phyloP scores from a whole-genome alignment of 92 coral and sea anemone genomes.

The Umimayanthus chanpuru region DNA sequence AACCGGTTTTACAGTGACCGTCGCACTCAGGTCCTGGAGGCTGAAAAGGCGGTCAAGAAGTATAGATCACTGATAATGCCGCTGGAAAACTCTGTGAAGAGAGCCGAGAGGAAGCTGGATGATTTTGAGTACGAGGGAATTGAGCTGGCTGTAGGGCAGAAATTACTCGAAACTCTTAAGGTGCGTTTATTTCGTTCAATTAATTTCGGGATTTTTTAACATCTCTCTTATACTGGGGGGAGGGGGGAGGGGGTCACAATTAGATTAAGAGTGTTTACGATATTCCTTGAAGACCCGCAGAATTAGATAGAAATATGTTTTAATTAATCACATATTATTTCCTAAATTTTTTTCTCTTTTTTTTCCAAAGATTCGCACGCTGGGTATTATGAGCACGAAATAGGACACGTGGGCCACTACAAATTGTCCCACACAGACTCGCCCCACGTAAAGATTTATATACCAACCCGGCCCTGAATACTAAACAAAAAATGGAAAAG shows the following conservation, averaged over 20 bases:
- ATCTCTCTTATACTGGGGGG: too few relatives aligned
- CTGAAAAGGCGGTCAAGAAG: conserved; percentile 82
- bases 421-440: too few relatives aligned
- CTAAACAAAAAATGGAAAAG: too few relatives aligned
- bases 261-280: too few relatives aligned
- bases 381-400: too few relatives aligned
- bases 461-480: too few relatives aligned
- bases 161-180: conserved; percentile 65
- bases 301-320: neutral
- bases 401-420: too few relatives aligned
- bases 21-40: conserved; percentile 73
- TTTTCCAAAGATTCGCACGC: too few relatives aligned
- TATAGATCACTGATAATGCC: conserved; percentile 81
- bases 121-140: conserved; percentile 87
- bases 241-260: too few relatives aligned
- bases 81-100: conserved; percentile 74
- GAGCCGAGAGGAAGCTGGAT: conserved; percentile 71
- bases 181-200: conserved; percentile 41
- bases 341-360: neutral
- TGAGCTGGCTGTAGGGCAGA: conserved; percentile 72
- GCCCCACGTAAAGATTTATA: too few relatives aligned
- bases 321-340: neutral
- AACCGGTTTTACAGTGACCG: conserved; percentile 80
- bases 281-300: too few relatives aligned
- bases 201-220: neutral